phyloP scores from a whole-genome alignment of 2,113 vertebrate species.

The Pomatostomus ruficeps region DNA sequence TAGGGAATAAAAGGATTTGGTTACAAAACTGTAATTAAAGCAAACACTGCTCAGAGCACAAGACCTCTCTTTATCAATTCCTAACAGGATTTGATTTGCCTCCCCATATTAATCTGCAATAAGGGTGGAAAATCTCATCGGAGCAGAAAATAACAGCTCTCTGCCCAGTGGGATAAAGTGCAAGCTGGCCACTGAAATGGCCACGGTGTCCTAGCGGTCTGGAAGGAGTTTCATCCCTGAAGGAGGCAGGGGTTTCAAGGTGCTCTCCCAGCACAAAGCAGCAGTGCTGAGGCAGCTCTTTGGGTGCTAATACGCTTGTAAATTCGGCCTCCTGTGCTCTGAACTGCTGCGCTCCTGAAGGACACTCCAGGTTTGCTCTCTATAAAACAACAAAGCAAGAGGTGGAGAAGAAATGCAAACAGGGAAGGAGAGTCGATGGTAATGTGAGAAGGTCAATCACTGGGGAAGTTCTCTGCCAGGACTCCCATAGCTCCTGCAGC shows the following conservation, averaged over 20 bases:
- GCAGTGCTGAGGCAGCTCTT: constrained; percentile 46
- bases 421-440: not conserved
- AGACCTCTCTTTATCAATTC: not conserved
- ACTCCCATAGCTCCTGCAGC: not conserved
- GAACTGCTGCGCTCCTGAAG: not conserved
- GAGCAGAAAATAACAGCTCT: not conserved
- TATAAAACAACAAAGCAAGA: not conserved
- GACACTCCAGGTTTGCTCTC: not conserved
- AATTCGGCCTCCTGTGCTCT: not conserved
- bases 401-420: not conserved
- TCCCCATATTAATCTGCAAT: not conserved
- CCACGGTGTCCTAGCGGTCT: not conserved
- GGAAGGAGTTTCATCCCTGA: not conserved
- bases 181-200: not conserved
- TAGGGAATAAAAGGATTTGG: not conserved
- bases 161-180: not conserved
- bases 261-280: not conserved
- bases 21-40: constrained; percentile 12
- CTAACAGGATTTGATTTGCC: not conserved
- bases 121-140: constrained; percentile 1
- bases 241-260: constrained; percentile 8
- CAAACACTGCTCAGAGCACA: not conserved
- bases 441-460: not conserved
- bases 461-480: not conserved
- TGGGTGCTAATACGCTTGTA: constrained; percentile 7